Evolutionary conservation across 2,797 vertebrate species (phyloP).

Genomic region (Crotalus adamanteus): DNA sequence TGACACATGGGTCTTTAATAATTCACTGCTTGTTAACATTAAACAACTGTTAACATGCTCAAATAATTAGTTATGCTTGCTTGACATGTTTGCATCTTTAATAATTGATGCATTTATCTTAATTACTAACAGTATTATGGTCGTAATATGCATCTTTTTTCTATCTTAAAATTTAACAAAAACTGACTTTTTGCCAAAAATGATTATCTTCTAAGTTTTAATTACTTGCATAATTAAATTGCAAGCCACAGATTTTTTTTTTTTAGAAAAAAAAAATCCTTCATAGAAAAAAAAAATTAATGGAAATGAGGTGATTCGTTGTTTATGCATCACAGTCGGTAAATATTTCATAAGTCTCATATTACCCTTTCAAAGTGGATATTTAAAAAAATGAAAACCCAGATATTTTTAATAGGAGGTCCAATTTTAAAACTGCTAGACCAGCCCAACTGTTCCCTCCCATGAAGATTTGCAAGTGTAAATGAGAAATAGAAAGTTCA

Average conservation of each 20-base stretch:
- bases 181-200: slow-evolving; percentile 88
- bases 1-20: slow-evolving; percentile 92
- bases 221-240: slow-evolving; percentile 93
- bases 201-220: slow-evolving; percentile 96
- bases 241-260: slow-evolving; percentile 84
- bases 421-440: slow-evolving; percentile 66
- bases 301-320: slow-evolving; percentile 78
- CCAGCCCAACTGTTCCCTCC: slow-evolving; percentile 44
- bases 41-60: slow-evolving; percentile 99
- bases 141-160: slow-evolving; percentile 84
- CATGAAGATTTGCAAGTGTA: slow-evolving; percentile 52
- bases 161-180: slow-evolving; percentile 84
- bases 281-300: slow-evolving; percentile 73
- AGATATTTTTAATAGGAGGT: slow-evolving; percentile 68
- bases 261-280: slow-evolving; percentile 67
- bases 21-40: slow-evolving; percentile 99
- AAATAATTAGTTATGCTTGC: slow-evolving; percentile 99
- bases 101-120: slow-evolving; percentile 99
- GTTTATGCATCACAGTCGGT: slow-evolving; percentile 76
- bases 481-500: slow-evolving; percentile 42
- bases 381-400: slow-evolving; percentile 51
- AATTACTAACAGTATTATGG: slow-evolving; percentile 98
- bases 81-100: slow-evolving; percentile 99
- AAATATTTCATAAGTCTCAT: slow-evolving; percentile 81
- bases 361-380: slow-evolving; percentile 73